Evolutionary conservation across 1,140 invertebrate genomes (phyloP).

Genomic region (Ephestia elutella): DNA sequence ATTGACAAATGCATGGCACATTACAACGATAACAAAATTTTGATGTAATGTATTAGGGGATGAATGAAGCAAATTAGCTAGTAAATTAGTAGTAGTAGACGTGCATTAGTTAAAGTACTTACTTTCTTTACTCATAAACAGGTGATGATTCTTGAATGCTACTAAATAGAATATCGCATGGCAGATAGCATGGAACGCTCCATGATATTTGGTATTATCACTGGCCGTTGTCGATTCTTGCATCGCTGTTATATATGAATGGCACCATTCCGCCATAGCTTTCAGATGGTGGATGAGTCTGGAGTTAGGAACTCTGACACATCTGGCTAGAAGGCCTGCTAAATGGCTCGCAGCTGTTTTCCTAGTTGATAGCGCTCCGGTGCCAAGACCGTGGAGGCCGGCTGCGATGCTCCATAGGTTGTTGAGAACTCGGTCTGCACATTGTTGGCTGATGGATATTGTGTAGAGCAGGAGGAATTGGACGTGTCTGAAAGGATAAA

Average conservation of each 20-base stretch:
- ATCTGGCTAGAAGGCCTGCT: slow-evolving; percentile 58
- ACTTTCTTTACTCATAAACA: slow-evolving; percentile 85
- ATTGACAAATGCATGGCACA: too few relatives aligned
- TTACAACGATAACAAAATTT: too few relatives aligned
- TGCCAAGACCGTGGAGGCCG: slow-evolving; percentile 47
- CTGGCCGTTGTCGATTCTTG: slow-evolving; percentile 50
- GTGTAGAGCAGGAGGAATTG: slow-evolving; percentile 68
- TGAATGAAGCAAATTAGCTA: too few relatives aligned
- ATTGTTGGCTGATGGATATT: slow-evolving; percentile 66
- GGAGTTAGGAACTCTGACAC: slow-evolving; percentile 51
- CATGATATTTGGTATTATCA: slow-evolving; percentile 78
- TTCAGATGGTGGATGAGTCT: slow-evolving; percentile 57
- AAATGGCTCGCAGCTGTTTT: slow-evolving; percentile 62
- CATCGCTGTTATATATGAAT: slow-evolving; percentile 64
- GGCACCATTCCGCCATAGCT: slow-evolving; percentile 69
- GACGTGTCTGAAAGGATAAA: slow-evolving; percentile 54
- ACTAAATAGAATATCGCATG: slow-evolving; percentile 94
- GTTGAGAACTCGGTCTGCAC: slow-evolving; percentile 52
- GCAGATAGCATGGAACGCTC: slow-evolving; percentile 91
- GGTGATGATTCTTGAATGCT: slow-evolving; percentile 88
- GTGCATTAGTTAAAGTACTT: too few relatives aligned
- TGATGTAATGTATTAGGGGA: too few relatives aligned
- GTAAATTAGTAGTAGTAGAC: too few relatives aligned
- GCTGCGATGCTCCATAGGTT: slow-evolving; percentile 57
- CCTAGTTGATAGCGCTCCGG: slow-evolving; percentile 57